Base-by-base conservation (phyloP, 2,888 invertebrate genomes). In the Thereva nobilitata region DNA sequence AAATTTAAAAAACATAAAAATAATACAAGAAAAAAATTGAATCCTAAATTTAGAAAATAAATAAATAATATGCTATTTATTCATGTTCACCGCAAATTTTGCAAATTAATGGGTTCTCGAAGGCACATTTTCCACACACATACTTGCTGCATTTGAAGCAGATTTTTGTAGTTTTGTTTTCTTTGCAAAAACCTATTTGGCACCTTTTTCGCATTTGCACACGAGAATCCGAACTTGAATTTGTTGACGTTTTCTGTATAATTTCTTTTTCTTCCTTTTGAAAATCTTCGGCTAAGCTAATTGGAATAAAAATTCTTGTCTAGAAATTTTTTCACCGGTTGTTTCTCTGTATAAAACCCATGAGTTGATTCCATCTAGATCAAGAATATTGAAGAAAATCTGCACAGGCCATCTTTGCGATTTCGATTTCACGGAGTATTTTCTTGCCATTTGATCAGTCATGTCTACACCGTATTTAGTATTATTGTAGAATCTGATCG, bases 321-420 rank as follows among this genome's bases (percentile, higher is more conserved):
- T 54, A 41, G 66, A 70, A 45, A 70, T 71, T 59, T 66, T 69
- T 69, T 68, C 69, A 37, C 65, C 68, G 38, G 69, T 68, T 54
- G 68, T 70, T 66, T 70, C 52, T 66, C 50, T 69, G 50, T 71
- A 69, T 67, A 70, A 71, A 56, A 72, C 64, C 67, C 69, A 72
- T 55, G 68, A 59, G 65, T 71, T 72, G 37, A 71, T 70, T 50
- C 59, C 70, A 56, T 70, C 68, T 42, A 70, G 57, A 37, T 72
- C 70, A 44, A 68, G 64, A 47, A 70, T 70, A 69, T 70, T 71
- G 52, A 55, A 70, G 67, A 71, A 70, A 52, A 69, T 66, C 56
- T 70, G 70, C 34, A 66, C 44, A 55, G 70, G 69, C 70, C 68
- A 71, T 64, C 68, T 68, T 42, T 47, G 66, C 52, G 66, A 70